Conservation (phyloP, 2,797 vertebrate genomes). For the Carcharodon carcharias region DNA sequence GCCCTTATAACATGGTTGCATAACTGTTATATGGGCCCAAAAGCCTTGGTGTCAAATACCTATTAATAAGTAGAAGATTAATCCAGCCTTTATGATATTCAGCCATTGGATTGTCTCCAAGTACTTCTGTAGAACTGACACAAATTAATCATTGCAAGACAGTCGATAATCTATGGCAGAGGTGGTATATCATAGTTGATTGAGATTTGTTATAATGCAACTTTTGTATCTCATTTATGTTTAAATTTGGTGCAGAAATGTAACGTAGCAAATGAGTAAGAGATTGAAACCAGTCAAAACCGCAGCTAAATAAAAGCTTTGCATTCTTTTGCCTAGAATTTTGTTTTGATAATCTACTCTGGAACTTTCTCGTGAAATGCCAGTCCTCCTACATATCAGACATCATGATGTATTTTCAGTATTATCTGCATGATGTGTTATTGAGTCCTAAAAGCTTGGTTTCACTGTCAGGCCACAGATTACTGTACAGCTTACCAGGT, state of each 20-base stretch:
- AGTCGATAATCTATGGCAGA: not conserved
- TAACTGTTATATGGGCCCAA: not conserved
- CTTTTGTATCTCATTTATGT: constrained; percentile 3
- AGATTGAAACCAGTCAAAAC: not conserved
- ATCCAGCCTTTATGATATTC: not conserved
- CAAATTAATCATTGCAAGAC: not conserved
- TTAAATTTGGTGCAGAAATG: not conserved
- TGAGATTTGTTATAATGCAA: not conserved
- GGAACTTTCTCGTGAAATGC: constrained; percentile 1
- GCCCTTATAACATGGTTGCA: not conserved
- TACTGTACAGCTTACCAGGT: not conserved
- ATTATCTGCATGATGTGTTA: not conserved
- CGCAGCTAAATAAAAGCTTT: not conserved
- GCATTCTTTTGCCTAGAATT: not conserved
- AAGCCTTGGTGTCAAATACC: not conserved
- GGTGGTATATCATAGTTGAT: not conserved
- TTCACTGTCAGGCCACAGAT: not conserved
- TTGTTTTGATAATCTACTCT: constrained; percentile 18
- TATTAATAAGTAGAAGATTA: not conserved
- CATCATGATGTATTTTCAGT: constrained; percentile 2
- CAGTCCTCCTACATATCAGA: not conserved
- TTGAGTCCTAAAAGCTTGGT: not conserved
- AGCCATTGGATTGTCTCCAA: not conserved
- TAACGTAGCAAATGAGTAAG: not conserved
- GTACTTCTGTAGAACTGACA: not conserved